These are phyloP conservation scores for Polyergus mexicanus DNA, from an alignment of 1,140 invertebrate genomes.

Conservation along the genomic window DNA sequence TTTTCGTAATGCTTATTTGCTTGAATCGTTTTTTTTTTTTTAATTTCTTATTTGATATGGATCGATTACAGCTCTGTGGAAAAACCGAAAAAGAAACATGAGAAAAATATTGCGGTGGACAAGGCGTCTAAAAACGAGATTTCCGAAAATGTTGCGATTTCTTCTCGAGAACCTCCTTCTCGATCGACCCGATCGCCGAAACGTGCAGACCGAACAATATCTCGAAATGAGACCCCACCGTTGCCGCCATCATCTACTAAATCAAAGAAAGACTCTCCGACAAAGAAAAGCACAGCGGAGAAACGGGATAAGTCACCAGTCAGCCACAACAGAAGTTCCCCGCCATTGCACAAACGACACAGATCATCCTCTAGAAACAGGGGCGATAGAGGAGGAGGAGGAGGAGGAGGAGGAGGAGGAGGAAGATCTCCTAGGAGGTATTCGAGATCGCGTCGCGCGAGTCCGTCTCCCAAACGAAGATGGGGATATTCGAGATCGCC, in stretches of 20 bases:
- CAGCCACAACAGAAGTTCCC: conserved; percentile 66
- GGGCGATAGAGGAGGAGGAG: conserved; percentile 67
- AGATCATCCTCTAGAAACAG: conserved; percentile 73
- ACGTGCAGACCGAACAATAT: conserved; percentile 63
- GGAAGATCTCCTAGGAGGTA: conserved; percentile 78
- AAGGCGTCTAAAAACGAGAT: conserved; percentile 69
- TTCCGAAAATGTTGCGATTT: conserved; percentile 60
- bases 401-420: conserved; percentile 16
- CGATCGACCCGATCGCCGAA: conserved; percentile 75
- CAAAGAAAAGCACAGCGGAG: conserved; percentile 60
- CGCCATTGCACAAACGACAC: conserved; percentile 60
- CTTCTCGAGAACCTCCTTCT: conserved; percentile 40
- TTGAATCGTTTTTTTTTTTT: conserved; percentile 22
- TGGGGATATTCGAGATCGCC: conserved; percentile 76
- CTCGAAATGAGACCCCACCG: conserved; percentile 73
- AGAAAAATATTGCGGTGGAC: conserved; percentile 69
- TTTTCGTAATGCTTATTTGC: background rate
- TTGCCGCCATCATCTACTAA: conserved; percentile 20
- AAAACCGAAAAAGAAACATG: conserved; percentile 80
- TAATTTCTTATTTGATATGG: conserved; percentile 37
- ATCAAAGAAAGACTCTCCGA: conserved; percentile 74
- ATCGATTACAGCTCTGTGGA: conserved; percentile 78
- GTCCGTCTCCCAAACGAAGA: conserved; percentile 78
- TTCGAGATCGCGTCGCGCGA: conserved; percentile 76
- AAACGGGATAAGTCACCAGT: conserved; percentile 70